phyloP scores from a whole-genome alignment of 2,797 vertebrate species.

The Sebastes oblongus region DNA sequence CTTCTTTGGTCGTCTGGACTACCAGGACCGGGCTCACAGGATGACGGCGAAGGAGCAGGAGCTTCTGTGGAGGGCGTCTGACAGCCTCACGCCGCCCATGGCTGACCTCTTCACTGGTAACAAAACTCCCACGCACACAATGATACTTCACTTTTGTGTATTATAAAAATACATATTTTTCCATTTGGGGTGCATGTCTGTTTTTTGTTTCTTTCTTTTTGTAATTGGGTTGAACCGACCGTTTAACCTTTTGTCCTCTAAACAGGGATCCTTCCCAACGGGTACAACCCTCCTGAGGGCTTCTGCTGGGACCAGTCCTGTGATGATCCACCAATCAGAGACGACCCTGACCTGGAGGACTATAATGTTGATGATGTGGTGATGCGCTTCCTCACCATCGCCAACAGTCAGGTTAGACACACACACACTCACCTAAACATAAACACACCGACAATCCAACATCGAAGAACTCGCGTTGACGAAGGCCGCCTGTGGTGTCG shows the following conservation, averaged over 20 bases:
- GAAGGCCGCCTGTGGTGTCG: too few species aligned
- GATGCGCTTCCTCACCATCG: constrained; percentile 74
- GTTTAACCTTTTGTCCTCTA: background rate
- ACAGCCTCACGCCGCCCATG: constrained; percentile 79
- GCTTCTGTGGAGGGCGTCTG: constrained; percentile 88
- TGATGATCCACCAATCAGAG: constrained; percentile 85
- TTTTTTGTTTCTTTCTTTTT: too few species aligned
- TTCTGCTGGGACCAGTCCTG: constrained; percentile 94
- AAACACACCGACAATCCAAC: background rate
- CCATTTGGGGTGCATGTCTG: background rate
- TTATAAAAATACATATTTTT: background rate
- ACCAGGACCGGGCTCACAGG: constrained; percentile 86
- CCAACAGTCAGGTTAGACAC: constrained; percentile 78
- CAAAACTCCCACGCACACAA: background rate
- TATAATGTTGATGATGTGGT: constrained; percentile 87
- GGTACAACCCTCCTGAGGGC: constrained; percentile 85
- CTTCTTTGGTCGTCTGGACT: constrained; percentile 91
- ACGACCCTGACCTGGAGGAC: constrained; percentile 85
- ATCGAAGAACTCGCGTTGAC: too few species aligned
- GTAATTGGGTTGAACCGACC: too few species aligned
- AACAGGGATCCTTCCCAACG: constrained; percentile 90
- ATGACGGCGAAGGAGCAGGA: constrained; percentile 82
- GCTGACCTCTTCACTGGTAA: constrained; percentile 92
- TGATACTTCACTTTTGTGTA: background rate
- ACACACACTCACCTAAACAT: background rate